Conservation (phyloP, 2,113 vertebrate genomes). For the Platysteira castanea region DNA sequence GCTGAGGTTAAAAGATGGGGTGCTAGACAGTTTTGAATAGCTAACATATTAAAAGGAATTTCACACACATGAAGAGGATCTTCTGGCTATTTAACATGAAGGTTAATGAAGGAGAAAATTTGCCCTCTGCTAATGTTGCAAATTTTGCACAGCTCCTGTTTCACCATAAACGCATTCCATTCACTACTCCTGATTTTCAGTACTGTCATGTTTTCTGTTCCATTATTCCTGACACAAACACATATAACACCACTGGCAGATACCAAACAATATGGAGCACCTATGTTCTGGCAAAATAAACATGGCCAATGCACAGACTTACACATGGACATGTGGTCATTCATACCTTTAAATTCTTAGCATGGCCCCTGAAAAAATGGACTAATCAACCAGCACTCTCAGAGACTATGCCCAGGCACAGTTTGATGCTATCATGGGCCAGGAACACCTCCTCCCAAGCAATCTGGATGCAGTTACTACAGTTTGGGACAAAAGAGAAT, state of each 20-base stretch:
- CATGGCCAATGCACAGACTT: not conserved
- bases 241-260: not conserved
- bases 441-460: not conserved
- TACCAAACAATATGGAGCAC: not conserved
- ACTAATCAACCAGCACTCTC: not conserved
- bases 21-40: not conserved
- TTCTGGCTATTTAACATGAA: not conserved
- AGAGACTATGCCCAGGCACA: not conserved
- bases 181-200: not conserved
- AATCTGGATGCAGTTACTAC: not conserved
- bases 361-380: not conserved
- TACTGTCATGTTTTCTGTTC: not conserved
- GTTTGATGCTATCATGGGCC: not conserved
- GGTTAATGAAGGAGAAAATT: not conserved
- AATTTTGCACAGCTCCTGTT: not conserved
- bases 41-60: not conserved
- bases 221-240: not conserved
- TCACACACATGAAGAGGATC: not conserved
- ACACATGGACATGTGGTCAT: not conserved
- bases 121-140: not conserved
- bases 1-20: not conserved
- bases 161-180: not conserved
- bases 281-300: not conserved
- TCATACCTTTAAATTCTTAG: not conserved
- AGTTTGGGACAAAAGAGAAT: not conserved